A percentile compares a stretch with the other conserved stretches of the same genome.
phyloP scores from a whole-genome alignment of 2,113 vertebrate species.

The Anolis sagrei region DNA sequence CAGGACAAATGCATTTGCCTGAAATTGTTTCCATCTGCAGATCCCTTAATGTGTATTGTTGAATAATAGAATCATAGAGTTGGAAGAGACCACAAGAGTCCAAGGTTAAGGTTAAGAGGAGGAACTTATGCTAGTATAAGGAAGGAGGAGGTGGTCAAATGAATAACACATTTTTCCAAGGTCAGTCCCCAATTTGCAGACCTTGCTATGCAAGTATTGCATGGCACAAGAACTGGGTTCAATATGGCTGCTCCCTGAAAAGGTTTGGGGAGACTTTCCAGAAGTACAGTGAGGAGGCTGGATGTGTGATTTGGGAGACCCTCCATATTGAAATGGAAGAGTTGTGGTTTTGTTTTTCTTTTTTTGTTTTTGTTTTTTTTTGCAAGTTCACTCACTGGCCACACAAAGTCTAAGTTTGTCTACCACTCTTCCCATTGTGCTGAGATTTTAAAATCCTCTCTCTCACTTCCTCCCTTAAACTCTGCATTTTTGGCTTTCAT shows the following conservation, averaged over 20 bases:
- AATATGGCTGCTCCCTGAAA: not conserved
- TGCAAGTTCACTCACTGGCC: not conserved
- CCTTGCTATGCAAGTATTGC: no score
- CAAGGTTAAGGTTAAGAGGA: not conserved
- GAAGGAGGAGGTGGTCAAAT: not conserved
- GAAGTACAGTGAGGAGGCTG: not conserved
- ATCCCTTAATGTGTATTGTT: not conserved
- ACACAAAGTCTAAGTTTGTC: not conserved
- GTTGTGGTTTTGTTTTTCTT: no score
- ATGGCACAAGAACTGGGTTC: no score
- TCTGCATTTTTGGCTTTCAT: not conserved
- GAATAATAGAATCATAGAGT: no score
- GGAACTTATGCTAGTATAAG: not conserved
- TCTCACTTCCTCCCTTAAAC: not conserved
- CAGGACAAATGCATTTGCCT: slow-evolving; percentile 2
- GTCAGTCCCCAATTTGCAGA: not conserved
- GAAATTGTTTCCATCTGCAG: not conserved
- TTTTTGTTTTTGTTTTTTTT: not conserved
- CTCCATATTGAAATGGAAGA: not conserved
- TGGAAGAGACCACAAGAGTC: no score
- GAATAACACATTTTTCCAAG: not conserved
- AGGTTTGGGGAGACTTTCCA: not conserved
- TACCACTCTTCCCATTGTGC: not conserved
- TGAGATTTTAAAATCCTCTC: not conserved
- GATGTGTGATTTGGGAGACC: not conserved